Conservation (phyloP, 2,888 invertebrate genomes). For the Melinaea marsaeus region DNA sequence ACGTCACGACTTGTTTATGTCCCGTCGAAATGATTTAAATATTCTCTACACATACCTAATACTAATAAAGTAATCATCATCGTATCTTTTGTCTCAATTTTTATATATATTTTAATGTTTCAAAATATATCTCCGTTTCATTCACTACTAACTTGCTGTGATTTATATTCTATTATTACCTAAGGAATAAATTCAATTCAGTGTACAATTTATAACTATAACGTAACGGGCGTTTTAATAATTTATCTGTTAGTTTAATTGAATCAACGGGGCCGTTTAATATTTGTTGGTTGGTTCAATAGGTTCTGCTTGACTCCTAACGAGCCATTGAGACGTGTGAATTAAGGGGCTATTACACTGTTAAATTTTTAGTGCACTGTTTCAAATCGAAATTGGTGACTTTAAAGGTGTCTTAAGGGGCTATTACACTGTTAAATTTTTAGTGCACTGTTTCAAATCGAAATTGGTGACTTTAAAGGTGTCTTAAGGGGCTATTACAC, state of each 20-base stretch:
- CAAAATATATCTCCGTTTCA: too few relatives aligned
- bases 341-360: constrained; percentile 14
- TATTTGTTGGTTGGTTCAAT: constrained; percentile 56
- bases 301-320: constrained; percentile 46
- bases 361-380: constrained; percentile 13
- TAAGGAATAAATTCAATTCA: background rate
- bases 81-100: too few relatives aligned
- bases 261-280: constrained; percentile 45
- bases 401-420: too few relatives aligned
- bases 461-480: too few relatives aligned
- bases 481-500: too few relatives aligned
- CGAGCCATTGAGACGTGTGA: constrained; percentile 8
- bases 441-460: too few relatives aligned
- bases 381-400: too few relatives aligned
- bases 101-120: too few relatives aligned
- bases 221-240: constrained; percentile 37
- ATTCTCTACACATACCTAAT: background rate
- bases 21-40: constrained; percentile 18
- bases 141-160: too few relatives aligned
- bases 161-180: too few relatives aligned
- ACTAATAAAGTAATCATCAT: too few relatives aligned
- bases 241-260: constrained; percentile 43
- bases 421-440: too few relatives aligned
- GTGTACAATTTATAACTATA: constrained; percentile 7
- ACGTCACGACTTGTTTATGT: constrained; percentile 62